Base-by-base conservation (phyloP, 2,888 invertebrate genomes). In the Tipula lateralis region DNA sequence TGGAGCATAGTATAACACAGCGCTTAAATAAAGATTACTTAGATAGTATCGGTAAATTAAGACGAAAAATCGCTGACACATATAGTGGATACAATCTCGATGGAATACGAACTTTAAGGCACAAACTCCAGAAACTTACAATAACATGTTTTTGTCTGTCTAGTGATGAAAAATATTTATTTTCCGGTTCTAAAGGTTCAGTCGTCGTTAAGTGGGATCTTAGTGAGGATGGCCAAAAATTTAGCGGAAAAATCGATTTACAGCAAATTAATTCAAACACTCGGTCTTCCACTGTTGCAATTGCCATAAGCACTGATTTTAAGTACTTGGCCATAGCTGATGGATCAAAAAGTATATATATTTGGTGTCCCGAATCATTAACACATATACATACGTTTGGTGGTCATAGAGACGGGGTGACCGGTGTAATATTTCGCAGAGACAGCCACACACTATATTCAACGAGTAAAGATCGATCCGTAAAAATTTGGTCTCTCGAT, bases 401-500 rank as follows among this genome's bases (percentile, higher is more conserved):
- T 88, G 96, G 96, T 0, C 97, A 97, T 88, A 93, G 95, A 87
- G 94, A 93, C 86, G 88, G 91, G 29, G 92, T 97, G 0, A 93
- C 94, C 0, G 96, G 96, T 12, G 89, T 99, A 84, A 94, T 94
- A 13, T 97, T 99, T 90, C 94, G 97, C 87, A 94, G 93, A 88
- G 94, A 95, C 86, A 94, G 96, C 2, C 96, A 97, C 90, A 95
- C 95, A 84, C 91, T 99, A 85, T 99, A 95, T 88, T 95, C 96
- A 0, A 93, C 93, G 2, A 94, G 95, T 85, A 93, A 93, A 89
- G 96, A 96, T 88, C 92, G 94, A 86, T 93, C 95, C 16, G 95
- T 98, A 0, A 97, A 98, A 92, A 94, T 98, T 85, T 99, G 99
- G 99, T 96, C 96, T 86, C 91, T 99, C 84, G 96, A 97, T 91